Conservation (phyloP, 2,797 vertebrate species). For the Danio aesculapii region DNA sequence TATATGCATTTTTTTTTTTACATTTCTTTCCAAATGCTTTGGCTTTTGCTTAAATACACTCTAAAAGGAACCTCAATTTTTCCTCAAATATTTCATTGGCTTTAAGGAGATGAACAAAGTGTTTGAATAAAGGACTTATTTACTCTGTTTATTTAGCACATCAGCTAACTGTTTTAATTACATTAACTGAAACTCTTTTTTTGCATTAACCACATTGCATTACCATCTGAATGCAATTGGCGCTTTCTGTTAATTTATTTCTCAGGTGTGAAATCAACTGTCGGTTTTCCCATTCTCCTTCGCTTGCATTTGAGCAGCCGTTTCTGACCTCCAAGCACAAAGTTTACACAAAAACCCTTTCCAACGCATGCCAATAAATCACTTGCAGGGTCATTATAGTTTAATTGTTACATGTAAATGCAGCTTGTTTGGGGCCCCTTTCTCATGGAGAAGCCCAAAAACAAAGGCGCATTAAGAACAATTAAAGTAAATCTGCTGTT, state of each 20-base stretch:
- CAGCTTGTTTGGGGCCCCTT: constrained; percentile 71
- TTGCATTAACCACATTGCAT: constrained; percentile 1
- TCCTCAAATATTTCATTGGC: too few species aligned
- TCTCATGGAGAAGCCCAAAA: constrained; percentile 72
- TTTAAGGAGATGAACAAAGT: too few species aligned
- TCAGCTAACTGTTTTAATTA: not conserved
- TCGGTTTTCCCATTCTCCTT: constrained; percentile 18
- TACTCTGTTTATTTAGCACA: not conserved
- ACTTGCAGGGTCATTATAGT: constrained; percentile 79
- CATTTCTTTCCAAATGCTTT: too few species aligned
- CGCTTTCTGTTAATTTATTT: constrained; percentile 17
- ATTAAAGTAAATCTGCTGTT: constrained; percentile 76
- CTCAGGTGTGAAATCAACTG: constrained; percentile 12
- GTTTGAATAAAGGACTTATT: too few species aligned
- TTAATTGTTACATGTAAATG: constrained; percentile 86
- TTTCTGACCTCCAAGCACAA: constrained; percentile 65
- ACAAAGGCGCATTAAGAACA: constrained; percentile 75
- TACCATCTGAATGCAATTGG: constrained; percentile 20
- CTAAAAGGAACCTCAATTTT: too few species aligned
- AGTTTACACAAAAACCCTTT: constrained; percentile 78
- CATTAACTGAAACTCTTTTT: constrained; percentile 6
- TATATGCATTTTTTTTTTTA: too few species aligned
- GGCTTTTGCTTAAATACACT: too few species aligned
- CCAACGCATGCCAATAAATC: constrained; percentile 77
- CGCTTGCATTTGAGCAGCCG: constrained; percentile 54